Evolutionary conservation across 1,140 invertebrate genomes (phyloP), one percentile per base, ranked within the genome.

Genomic region (Rhagoletis pomonella): DNA sequence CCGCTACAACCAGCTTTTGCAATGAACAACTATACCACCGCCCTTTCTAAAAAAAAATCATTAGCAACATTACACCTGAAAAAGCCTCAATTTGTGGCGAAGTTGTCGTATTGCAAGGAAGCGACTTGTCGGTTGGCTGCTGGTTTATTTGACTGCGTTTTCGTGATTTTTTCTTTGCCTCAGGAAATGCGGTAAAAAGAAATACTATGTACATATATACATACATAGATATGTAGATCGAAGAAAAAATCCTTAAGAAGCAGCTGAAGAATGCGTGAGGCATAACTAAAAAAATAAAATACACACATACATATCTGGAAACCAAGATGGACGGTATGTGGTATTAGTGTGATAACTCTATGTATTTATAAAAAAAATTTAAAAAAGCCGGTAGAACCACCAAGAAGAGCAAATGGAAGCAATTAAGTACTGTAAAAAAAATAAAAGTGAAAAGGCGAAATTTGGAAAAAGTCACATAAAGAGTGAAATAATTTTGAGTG

Each of bases 141-240:
- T 62, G 12, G 60, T n/a, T 62, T n/a, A 47, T 67, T 73, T 73
- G 44, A 29, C 47, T 81, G 73, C 73, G 47, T 81, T 55, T 44
- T 81, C 9, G 47, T 81, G 44, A 55, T 81, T 81, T 55, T 81
- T 55, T 3, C 47, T 14, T 55, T 81, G 73, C 73, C 73, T 55
- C 73, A 81, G 73, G 73, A 81, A 81, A 81, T 81, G 73, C 73
- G 73, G 73, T 81, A 55, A 86, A 86, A 60, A 86, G 39, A 62
- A 86, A 29, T 29, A 29, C 29, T 29, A 29, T 29, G 29, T 29
- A 29, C 29, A 29, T 29, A 29, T 29, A 29, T 29, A 29, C 29
- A 29, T 29, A 29, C 29, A 29, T 29, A 29, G 29, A 29, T 29
- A 29, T 29, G 12, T 86, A 29, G 14, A 62, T 44, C 14, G 60